Conservation (phyloP, 2,113 vertebrate species). For the Ammodytes dubius region DNA sequence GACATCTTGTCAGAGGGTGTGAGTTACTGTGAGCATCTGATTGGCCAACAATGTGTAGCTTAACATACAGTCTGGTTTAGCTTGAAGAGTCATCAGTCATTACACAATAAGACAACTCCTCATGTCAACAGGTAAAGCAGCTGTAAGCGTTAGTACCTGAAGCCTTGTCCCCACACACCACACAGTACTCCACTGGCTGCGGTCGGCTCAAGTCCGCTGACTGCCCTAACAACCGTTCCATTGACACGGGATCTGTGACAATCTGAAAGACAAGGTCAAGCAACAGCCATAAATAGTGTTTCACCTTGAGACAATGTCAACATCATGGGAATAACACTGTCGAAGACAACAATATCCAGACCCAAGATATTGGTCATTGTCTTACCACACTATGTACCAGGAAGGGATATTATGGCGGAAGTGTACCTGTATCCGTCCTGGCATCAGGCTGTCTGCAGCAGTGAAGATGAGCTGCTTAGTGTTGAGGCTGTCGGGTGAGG, state of each 20-base stretch:
- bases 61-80: background rate
- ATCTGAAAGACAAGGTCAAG: slow-evolving; percentile 85
- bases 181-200: slow-evolving; percentile 96
- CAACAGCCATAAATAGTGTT: background rate
- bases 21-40: background rate
- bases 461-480: slow-evolving; percentile 97
- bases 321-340: background rate
- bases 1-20: slow-evolving; percentile 4
- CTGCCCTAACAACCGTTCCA: slow-evolving; percentile 95
- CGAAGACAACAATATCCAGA: slow-evolving; percentile 6
- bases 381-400: background rate
- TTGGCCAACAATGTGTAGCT: background rate
- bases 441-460: slow-evolving; percentile 93
- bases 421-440: slow-evolving; percentile 95
- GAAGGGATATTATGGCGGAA: background rate
- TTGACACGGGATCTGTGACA: slow-evolving; percentile 95
- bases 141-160: slow-evolving; percentile 86
- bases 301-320: background rate
- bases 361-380: background rate
- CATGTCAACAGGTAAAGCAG: background rate
- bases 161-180: slow-evolving; percentile 98
- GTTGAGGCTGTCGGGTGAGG: slow-evolving; percentile 90
- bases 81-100: background rate
- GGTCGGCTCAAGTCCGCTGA: slow-evolving; percentile 90
- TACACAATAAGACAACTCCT: background rate